A percentile compares a stretch with the other conserved stretches of the same genome.
These are phyloP conservation scores for Oryctes rhinoceros DNA, from an alignment of 1,140 invertebrate genomes.

Conservation along the genomic window DNA sequence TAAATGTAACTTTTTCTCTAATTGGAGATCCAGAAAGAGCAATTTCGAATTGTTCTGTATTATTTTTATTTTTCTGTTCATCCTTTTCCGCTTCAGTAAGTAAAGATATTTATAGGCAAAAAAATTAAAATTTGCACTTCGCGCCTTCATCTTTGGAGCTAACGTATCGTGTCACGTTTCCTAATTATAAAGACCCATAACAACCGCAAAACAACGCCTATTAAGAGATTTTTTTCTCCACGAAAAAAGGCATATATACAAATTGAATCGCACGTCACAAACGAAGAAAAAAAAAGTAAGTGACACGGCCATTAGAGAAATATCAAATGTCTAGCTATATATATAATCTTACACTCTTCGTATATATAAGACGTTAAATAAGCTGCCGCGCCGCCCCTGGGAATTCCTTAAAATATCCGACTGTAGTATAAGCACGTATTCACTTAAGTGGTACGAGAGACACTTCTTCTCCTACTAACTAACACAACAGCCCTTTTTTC, in stretches of 20 bases:
- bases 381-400: not conserved
- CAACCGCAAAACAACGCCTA: not conserved
- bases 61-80: too few species aligned
- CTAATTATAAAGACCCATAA: not conserved
- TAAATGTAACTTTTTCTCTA: too few species aligned
- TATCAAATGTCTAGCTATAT: constrained; percentile 17
- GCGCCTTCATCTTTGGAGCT: too few species aligned
- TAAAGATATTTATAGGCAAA: too few species aligned
- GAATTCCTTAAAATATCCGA: constrained; percentile 15
- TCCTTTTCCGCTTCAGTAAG: too few species aligned
- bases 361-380: constrained; percentile 2
- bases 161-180: not conserved
- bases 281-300: not conserved
- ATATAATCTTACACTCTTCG: not conserved
- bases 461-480: not conserved
- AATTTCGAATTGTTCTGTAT: too few species aligned
- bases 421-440: constrained; percentile 18
- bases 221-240: not conserved
- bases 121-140: too few species aligned
- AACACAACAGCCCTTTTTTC: constrained; percentile 14
- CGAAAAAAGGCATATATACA: not conserved
- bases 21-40: too few species aligned
- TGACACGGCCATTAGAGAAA: constrained; percentile 5
- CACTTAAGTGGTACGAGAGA: constrained; percentile 17
- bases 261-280: not conserved